Percentiles rank a stretch among this genome's conserved stretches.
Conservation (phyloP, 2,113 vertebrate genomes). For the Neodon shergylaensis region DNA sequence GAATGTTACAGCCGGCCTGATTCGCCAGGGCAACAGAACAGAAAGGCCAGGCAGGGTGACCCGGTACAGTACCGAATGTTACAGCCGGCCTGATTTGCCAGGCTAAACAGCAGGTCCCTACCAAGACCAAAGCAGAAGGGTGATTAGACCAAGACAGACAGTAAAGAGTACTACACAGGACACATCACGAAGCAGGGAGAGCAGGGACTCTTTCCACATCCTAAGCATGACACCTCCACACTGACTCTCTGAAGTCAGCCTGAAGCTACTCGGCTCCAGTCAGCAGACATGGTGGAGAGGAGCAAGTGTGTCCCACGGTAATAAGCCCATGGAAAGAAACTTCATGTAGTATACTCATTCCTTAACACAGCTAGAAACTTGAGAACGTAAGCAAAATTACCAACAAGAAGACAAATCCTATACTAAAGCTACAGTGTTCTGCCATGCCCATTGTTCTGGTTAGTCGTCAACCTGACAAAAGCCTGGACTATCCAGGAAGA, state of each 20-base stretch:
- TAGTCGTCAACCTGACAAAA: background rate
- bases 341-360: conserved; percentile 58
- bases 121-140: too few relatives aligned
- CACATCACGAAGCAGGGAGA: background rate
- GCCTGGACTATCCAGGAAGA: background rate
- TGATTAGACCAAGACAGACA: background rate
- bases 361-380: conserved; percentile 51
- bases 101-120: background rate
- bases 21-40: background rate
- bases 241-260: conserved; percentile 28
- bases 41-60: too few relatives aligned
- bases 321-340: conserved; percentile 37
- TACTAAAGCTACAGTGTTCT: conserved; percentile 65
- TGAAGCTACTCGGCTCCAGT: conserved; percentile 32
- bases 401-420: conserved; percentile 66
- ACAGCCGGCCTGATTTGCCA: background rate
- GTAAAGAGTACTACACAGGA: background rate
- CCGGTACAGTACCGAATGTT: background rate
- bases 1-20: background rate
- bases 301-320: conserved; percentile 9
- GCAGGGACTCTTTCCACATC: background rate
- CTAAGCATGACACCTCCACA: background rate
- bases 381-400: conserved; percentile 61
- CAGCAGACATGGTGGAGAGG: background rate
- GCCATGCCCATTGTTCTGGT: conserved; percentile 15